phyloP scores from a whole-genome alignment of 92 coral and sea anemone genomes.

The Epizoanthus scotinus region DNA sequence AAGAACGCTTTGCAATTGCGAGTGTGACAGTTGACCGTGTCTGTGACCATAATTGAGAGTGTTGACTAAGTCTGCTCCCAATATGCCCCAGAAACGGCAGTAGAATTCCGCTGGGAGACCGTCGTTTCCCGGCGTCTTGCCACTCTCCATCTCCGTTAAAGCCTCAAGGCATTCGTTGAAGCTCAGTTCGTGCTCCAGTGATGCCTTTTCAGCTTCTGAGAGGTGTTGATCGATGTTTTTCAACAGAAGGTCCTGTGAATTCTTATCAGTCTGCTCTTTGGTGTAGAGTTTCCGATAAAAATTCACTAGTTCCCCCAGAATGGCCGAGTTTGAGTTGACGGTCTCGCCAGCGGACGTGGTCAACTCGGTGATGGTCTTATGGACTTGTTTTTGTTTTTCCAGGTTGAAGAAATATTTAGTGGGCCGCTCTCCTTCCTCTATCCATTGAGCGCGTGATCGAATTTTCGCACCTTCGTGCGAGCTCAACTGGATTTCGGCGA shows the following conservation, averaged over 20 bases:
- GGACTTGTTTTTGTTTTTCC: too few relatives aligned
- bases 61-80: too few relatives aligned
- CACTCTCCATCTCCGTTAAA: too few relatives aligned
- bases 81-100: not conserved
- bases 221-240: not conserved
- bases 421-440: not conserved
- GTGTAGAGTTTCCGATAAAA: constrained; percentile 10
- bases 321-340: not conserved
- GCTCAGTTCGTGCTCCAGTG: not conserved
- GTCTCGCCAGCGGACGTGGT: not conserved
- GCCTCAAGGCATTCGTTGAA: not conserved
- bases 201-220: not conserved
- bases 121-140: too few relatives aligned
- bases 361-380: too few relatives aligned
- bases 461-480: not conserved
- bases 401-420: constrained; percentile 13
- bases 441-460: constrained; percentile 2
- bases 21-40: too few relatives aligned
- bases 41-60: too few relatives aligned
- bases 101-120: too few relatives aligned
- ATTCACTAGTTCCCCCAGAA: not conserved
- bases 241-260: not conserved
- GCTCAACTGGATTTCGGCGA: too few relatives aligned
- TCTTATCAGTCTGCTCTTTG: not conserved
- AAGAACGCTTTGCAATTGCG: too few relatives aligned